Evolutionary conservation across 2,888 invertebrate genomes (phyloP), one percentile per base, ranked within the genome.

Genomic region (Tinea semifulvella): DNA sequence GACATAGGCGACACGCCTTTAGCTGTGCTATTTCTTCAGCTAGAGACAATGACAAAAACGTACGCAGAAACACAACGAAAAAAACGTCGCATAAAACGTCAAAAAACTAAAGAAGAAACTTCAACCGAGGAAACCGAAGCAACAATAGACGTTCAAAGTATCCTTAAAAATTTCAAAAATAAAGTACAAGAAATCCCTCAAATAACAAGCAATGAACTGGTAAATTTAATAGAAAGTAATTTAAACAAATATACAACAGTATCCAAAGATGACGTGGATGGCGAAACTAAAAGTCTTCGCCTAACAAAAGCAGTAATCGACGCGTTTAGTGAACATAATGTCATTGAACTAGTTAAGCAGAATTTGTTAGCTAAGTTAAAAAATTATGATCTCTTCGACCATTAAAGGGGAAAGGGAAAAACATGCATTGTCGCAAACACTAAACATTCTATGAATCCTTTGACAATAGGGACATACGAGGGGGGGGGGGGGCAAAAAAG

Each of bases 261-360:
- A 4, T 19, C 11, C 2, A 18, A 20, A n/a, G 36, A 36, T 3
- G 31, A 7, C 14, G 43, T 56, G 38, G 68, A 68, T 18, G 68
- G 69, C 16, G 60, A 65, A 25, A 65, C 71, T 0, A 56, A 60
- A 2, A 66, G 60, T 19, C 56, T 74, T 27, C 59, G 72, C 49
- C 55, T 79, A 22, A 77, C 79, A 16, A 72, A 79, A 52, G 69
- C 82, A 27, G 61, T 90, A 26, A 80, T 90, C 18, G 86, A 89
- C 61, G 82, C 88, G 19, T 80, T 89, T 53, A 87, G 88, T 57
- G 83, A 88, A 56, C 82, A 82, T 40, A 80, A 84, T 51, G 83
- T 88, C 36, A 82, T 90, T 52, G 73, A 80, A 46, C 51, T 69
- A 3, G 79, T 85, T 2, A 85, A 83, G 51, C 68, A 76, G 20